Evolutionary conservation across 2,113 vertebrate species (phyloP).

Genomic region (Nycticorax nycticorax): DNA sequence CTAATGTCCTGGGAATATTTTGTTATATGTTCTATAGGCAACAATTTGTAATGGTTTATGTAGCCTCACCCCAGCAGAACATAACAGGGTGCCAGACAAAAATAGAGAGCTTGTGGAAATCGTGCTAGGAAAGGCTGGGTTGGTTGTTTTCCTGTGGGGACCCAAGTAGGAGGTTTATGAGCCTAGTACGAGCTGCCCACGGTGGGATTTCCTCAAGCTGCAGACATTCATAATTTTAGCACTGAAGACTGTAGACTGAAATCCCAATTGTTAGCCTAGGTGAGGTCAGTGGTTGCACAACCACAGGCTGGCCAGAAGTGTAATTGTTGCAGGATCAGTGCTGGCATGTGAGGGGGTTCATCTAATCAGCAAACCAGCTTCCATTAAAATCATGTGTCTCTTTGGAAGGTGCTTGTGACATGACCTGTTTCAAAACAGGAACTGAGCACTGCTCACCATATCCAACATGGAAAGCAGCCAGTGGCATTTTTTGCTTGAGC

Average conservation of each 20-base stretch:
- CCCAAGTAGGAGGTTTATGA: not conserved
- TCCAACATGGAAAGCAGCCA: not conserved
- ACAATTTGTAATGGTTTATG: not conserved
- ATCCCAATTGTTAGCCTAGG: not conserved
- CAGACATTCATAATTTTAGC: not conserved
- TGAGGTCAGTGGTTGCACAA: not conserved
- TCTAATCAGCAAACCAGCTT: not conserved
- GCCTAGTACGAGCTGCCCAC: not conserved
- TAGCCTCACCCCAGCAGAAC: not conserved
- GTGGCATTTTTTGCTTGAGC: not conserved
- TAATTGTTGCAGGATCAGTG: not conserved
- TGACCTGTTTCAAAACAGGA: not conserved
- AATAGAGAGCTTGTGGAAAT: not conserved
- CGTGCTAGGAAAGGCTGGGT: accelerated
- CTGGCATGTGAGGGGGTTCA: not conserved
- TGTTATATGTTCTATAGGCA: not conserved
- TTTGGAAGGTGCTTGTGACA: not conserved
- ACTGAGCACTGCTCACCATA: not conserved
- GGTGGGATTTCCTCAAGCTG: not conserved
- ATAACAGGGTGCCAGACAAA: not conserved
- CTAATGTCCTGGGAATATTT: not conserved
- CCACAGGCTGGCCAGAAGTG: not conserved
- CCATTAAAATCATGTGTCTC: not conserved
- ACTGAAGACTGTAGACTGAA: not conserved
- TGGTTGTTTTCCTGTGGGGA: not conserved